These are phyloP conservation scores for human (Homo sapiens) DNA, from an alignment of 2,113 vertebrate species.

Conservation along the genomic window DNA sequence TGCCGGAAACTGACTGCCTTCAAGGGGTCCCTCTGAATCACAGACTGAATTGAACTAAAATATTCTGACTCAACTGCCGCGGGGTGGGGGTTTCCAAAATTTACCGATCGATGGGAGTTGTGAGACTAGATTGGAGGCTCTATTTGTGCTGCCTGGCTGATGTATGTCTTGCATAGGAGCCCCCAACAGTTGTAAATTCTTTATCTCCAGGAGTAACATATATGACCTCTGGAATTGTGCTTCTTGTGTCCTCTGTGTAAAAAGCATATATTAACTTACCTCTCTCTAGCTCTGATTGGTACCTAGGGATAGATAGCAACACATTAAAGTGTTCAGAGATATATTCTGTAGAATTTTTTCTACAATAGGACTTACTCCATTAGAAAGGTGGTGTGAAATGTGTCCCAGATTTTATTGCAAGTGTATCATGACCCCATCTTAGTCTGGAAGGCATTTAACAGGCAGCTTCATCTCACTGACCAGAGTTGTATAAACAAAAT, in stretches of 20 bases:
- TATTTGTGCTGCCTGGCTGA: neutral
- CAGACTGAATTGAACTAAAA: neutral
- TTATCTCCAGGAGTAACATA: neutral
- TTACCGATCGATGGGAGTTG: neutral
- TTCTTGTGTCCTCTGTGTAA: neutral
- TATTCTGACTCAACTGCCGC: neutral
- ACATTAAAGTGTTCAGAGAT: neutral
- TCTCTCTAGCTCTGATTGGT: neutral
- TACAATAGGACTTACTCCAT: neutral
- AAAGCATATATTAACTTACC: neutral
- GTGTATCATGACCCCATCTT: neutral
- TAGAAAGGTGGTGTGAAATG: neutral
- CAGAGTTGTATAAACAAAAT: neutral
- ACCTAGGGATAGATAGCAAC: neutral
- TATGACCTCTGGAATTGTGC: neutral
- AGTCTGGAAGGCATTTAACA: neutral
- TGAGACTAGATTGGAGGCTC: neutral
- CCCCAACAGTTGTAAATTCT: neutral
- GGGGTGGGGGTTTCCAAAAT: neutral
- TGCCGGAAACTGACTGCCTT: neutral
- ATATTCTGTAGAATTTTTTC: neutral
- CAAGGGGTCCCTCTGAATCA: neutral
- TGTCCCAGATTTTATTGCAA: neutral
- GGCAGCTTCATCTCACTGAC: neutral
- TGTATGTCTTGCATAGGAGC: neutral